These are phyloP conservation scores for Drosophila buzzatii DNA, from an alignment of 2,888 invertebrate species.

Conservation along the genomic window DNA sequence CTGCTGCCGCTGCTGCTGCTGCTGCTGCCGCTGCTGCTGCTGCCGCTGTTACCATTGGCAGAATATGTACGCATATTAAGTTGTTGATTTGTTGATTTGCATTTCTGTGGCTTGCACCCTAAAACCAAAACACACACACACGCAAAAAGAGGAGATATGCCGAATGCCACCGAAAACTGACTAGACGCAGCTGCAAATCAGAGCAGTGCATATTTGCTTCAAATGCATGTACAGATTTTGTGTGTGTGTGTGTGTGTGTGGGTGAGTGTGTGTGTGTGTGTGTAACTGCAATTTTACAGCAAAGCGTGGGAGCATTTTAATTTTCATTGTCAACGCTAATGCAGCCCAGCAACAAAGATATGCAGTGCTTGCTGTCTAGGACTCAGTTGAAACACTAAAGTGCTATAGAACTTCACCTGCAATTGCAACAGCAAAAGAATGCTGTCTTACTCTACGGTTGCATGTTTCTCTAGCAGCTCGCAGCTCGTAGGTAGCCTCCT, in stretches of 20 bases:
- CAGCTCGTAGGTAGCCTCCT: conserved; percentile 18
- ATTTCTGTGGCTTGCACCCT: conserved; percentile 31
- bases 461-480: not conserved
- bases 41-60: conserved; percentile 31
- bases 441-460: not conserved
- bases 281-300: conserved; percentile 1
- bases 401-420: conserved; percentile 36
- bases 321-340: conserved; percentile 57
- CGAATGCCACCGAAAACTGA: conserved; percentile 28
- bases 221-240: not conserved
- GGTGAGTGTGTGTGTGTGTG: no score
- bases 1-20: conserved; percentile 14
- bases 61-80: conserved; percentile 69
- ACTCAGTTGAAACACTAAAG: conserved; percentile 12
- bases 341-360: conserved; percentile 27
- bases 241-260: not conserved
- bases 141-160: not conserved
- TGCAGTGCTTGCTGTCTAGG: not conserved
- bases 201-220: not conserved
- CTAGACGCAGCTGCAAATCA: conserved; percentile 7
- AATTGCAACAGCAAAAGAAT: conserved; percentile 1
- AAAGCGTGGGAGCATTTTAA: conserved; percentile 31
- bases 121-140: not conserved
- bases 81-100: conserved; percentile 74
- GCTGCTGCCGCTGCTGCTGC: conserved; percentile 13